Evolutionary conservation across 2,888 invertebrate genomes (phyloP).

Genomic region (Chouioia cunea): DNA sequence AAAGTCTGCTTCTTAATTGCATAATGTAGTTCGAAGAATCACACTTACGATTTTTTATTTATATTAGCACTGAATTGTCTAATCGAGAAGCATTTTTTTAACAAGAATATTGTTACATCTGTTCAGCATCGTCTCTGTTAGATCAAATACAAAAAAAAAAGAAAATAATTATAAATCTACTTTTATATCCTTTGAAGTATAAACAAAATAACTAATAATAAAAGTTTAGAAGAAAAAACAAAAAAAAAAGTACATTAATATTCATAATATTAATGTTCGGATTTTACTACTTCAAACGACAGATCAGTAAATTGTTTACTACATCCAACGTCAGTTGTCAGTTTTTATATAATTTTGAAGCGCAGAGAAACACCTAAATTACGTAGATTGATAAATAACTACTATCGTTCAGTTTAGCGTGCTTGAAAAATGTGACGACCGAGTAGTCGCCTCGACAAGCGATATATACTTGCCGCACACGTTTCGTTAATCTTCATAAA

Average conservation of each 20-base stretch:
- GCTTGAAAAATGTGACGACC: no score
- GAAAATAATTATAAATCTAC: no score
- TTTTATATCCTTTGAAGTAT: background rate
- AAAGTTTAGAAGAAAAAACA: conserved; percentile 42
- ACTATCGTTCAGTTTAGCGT: background rate
- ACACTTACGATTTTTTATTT: conserved; percentile 26
- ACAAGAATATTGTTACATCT: conserved; percentile 13
- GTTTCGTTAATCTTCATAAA: no score
- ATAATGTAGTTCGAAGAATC: conserved; percentile 18
- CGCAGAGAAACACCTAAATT: conserved; percentile 3
- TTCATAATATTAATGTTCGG: background rate
- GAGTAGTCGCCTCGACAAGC: no score
- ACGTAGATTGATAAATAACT: background rate
- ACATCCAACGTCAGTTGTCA: no score
- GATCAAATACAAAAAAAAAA: no score
- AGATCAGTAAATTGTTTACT: no score
- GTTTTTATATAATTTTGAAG: no score
- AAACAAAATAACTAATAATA: conserved; percentile 41
- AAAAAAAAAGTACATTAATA: conserved; percentile 14
- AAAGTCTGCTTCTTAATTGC: conserved; percentile 40
- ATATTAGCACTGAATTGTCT: conserved; percentile 8
- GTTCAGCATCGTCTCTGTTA: no score
- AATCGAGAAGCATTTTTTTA: conserved; percentile 17
- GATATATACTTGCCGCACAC: no score
- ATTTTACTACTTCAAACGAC: no score